These are phyloP conservation scores for Zaprionus kolodkinae DNA, from an alignment of 1,140 invertebrate genomes.

Conservation along the genomic window DNA sequence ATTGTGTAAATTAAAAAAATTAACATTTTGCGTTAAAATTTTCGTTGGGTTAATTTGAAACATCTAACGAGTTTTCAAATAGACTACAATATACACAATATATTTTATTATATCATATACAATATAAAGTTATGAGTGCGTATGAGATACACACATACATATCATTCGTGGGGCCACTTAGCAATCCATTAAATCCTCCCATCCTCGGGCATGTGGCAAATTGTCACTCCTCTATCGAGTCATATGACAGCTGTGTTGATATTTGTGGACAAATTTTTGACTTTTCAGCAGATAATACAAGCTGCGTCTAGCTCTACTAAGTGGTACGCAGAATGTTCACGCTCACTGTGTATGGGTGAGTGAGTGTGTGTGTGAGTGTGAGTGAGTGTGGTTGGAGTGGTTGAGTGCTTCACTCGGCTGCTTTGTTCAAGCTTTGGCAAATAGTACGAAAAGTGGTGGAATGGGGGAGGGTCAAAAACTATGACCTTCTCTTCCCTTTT, in stretches of 20 bases:
- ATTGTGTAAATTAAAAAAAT: background rate
- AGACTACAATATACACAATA: background rate
- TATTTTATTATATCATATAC: background rate
- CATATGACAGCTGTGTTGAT: slow-evolving; percentile 45
- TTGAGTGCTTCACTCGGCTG: slow-evolving; percentile 10
- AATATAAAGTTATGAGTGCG: background rate
- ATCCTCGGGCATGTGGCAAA: background rate
- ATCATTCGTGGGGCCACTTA: slow-evolving; percentile 48
- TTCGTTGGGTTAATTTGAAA: no score
- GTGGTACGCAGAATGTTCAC: background rate
- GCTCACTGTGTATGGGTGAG: background rate
- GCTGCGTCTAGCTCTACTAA: background rate
- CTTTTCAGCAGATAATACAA: slow-evolving; percentile 36
- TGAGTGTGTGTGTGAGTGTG: background rate
- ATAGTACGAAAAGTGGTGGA: background rate
- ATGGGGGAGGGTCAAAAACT: background rate
- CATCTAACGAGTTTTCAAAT: background rate
- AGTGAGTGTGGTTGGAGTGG: background rate
- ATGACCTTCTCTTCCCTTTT: background rate
- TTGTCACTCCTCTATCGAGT: background rate
- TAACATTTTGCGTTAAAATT: no score
- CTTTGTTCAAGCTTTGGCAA: slow-evolving; percentile 23
- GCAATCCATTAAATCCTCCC: slow-evolving; percentile 57
- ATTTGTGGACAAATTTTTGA: slow-evolving; percentile 53
- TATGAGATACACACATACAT: background rate